phyloP scores from a whole-genome alignment of 2,113 vertebrate genomes.

The Parus major region DNA sequence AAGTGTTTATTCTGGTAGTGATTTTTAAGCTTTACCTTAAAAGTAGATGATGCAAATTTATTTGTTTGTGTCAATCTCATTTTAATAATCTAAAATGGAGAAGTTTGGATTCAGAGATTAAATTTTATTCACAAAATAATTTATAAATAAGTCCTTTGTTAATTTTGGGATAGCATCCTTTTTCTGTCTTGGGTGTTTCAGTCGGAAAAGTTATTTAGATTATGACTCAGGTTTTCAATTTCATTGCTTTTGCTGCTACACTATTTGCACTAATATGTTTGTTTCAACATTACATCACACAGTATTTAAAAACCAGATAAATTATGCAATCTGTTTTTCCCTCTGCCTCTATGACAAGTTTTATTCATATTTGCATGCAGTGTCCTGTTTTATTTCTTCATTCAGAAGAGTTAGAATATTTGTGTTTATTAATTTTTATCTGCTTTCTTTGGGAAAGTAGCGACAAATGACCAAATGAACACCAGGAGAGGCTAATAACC shows the following conservation, averaged over 20 bases:
- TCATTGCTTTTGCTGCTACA: neutral
- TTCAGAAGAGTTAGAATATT: neutral
- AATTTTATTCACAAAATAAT: neutral
- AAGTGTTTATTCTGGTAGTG: neutral
- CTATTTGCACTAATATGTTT: neutral
- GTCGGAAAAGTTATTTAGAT: neutral
- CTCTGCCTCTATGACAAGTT: neutral
- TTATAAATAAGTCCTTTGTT: neutral
- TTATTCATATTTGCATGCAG: neutral
- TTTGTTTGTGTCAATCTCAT: neutral
- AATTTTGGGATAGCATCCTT: neutral
- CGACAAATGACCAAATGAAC: accelerated
- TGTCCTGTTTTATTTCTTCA: neutral
- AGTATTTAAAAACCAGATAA: neutral
- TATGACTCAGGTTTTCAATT: neutral
- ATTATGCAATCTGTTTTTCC: neutral
- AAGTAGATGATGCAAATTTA: neutral
- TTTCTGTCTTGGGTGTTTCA: neutral
- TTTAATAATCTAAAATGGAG: neutral
- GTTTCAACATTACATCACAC: neutral
- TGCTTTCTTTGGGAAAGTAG: neutral
- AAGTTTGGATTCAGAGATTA: neutral
- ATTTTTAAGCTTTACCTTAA: neutral
- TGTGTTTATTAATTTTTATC: neutral
- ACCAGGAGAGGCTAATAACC: neutral